Evolutionary conservation across 2,797 vertebrate genomes (phyloP).

Genomic region (Novumbra hubbsi): DNA sequence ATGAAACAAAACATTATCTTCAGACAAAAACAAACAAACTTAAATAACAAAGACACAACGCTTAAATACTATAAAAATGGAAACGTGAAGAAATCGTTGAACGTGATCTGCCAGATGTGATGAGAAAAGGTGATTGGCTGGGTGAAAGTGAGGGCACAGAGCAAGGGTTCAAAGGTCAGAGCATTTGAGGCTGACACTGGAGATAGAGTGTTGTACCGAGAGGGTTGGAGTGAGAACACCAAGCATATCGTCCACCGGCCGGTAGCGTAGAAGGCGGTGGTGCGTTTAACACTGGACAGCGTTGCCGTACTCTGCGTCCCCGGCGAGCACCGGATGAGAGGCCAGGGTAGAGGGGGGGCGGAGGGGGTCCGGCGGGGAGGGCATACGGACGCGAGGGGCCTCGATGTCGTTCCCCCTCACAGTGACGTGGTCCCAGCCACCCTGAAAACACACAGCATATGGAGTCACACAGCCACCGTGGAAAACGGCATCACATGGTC

Average conservation of each 20-base stretch:
- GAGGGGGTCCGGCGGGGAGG: slow-evolving; percentile 36
- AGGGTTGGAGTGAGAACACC: not conserved
- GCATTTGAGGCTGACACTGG: not conserved
- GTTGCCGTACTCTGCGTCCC: slow-evolving; percentile 56
- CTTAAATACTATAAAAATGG: not conserved
- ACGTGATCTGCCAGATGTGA: not conserved
- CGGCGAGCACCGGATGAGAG: slow-evolving; percentile 41
- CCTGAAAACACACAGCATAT: slow-evolving; percentile 66
- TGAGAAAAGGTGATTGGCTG: not conserved
- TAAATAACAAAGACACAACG: not conserved
- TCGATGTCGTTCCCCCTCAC: slow-evolving; percentile 85
- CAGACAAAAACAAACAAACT: not conserved
- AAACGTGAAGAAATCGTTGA: not conserved
- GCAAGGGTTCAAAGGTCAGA: not conserved
- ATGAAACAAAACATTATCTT: not conserved
- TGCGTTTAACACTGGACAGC: slow-evolving; percentile 56
- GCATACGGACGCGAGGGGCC: slow-evolving; percentile 50
- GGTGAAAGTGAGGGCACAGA: not conserved
- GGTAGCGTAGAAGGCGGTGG: not conserved
- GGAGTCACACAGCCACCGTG: slow-evolving; percentile 1
- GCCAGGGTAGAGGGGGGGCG: not conserved
- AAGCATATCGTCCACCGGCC: not conserved
- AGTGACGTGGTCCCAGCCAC: slow-evolving; percentile 94
- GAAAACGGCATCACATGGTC: not conserved
- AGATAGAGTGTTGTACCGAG: not conserved